Conservation (phyloP, 2,888 invertebrate species). For the Eupithecia subumbrata region DNA sequence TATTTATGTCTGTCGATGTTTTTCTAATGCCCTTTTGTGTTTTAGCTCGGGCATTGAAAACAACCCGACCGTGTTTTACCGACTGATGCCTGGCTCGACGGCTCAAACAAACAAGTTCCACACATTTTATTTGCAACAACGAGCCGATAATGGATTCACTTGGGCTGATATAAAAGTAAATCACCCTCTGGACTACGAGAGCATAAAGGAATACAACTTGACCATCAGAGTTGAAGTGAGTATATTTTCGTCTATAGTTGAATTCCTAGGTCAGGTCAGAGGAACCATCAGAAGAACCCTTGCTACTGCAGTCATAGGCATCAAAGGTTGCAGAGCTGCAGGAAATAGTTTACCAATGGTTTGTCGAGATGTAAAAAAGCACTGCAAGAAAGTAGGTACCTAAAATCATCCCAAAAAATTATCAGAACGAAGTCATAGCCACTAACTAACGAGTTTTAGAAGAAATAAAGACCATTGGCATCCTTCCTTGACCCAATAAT, state of each 20-base stretch:
- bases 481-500: neutral
- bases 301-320: neutral
- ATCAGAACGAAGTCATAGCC: neutral
- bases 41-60: slow-evolving; percentile 97
- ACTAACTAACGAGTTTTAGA: neutral
- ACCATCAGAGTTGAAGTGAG: slow-evolving; percentile 97
- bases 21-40: slow-evolving; percentile 57
- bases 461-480: neutral
- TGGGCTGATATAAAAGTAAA: slow-evolving; percentile 99
- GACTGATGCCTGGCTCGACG: slow-evolving; percentile 97
- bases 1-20: slow-evolving; percentile 35
- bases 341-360: neutral
- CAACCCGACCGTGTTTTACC: slow-evolving; percentile 98
- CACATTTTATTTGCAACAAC: slow-evolving; percentile 97
- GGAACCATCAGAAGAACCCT: neutral
- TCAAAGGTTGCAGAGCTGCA: neutral
- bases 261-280: neutral
- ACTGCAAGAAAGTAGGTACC: neutral
- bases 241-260: slow-evolving; percentile 1
- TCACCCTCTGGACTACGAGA: slow-evolving; percentile 97
- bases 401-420: neutral
- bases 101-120: slow-evolving; percentile 98
- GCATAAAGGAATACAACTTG: slow-evolving; percentile 97
- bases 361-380: neutral
- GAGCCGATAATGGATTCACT: slow-evolving; percentile 95